phyloP scores from a whole-genome alignment of 1,140 invertebrate species.

The Drosophila watanabei region DNA sequence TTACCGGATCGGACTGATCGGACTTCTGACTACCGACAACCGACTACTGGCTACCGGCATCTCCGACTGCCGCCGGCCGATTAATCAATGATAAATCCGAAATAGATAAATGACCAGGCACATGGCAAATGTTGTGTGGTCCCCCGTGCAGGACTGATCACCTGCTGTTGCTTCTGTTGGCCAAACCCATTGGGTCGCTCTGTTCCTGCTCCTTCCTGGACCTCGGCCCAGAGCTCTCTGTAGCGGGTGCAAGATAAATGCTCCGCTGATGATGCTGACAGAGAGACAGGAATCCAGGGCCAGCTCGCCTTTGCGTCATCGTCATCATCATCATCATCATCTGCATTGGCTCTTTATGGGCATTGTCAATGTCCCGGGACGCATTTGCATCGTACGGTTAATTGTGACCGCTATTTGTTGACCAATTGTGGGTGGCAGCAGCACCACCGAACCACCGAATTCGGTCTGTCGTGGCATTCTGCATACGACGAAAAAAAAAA shows the following conservation, averaged over 20 bases:
- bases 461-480: conserved; percentile 40
- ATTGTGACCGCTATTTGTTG: conserved; percentile 79
- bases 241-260: conserved; percentile 83
- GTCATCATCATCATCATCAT: conserved; percentile 22
- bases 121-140: conserved; percentile 77
- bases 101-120: conserved; percentile 81
- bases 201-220: background rate
- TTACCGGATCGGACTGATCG: conserved; percentile 34
- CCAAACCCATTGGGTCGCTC: conserved; percentile 31
- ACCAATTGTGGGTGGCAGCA: conserved; percentile 81
- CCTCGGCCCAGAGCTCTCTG: conserved; percentile 3
- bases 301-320: conserved; percentile 21
- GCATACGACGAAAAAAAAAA: conserved; percentile 19
- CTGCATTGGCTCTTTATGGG: conserved; percentile 64
- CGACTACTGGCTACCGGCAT: conserved; percentile 35
- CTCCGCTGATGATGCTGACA: conserved; percentile 81
- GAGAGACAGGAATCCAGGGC: conserved; percentile 41
- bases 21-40: conserved; percentile 28
- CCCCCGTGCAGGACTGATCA: conserved; percentile 62
- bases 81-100: conserved; percentile 85
- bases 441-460: conserved; percentile 45
- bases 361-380: conserved; percentile 62
- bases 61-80: conserved; percentile 65
- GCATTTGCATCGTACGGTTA: conserved; percentile 84
- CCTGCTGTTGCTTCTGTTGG: conserved; percentile 59